Base-by-base conservation (phyloP, 1,140 invertebrate genomes). In the Solen grandis region DNA sequence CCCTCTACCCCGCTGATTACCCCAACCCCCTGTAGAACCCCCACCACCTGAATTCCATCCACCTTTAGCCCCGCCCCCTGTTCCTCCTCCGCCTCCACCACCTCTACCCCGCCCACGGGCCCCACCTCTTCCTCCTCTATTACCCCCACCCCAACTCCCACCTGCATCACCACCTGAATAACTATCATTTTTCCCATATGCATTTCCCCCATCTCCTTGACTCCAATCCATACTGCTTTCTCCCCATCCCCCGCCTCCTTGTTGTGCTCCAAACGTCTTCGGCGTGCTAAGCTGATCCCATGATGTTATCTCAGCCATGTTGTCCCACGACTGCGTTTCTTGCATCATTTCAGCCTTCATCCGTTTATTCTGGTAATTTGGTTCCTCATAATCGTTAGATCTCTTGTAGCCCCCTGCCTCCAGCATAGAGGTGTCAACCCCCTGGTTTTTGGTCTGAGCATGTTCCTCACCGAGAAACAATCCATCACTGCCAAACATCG, bases 81-180 rank as follows among this genome's bases (percentile, higher is more conserved):
- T 66, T 33, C 70, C 54, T 31, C 81, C 66, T 1, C 57, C 27
- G n/a, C 63, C 46, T 27, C 31, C 35, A 16, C 69, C 38, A 3
- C 60, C 33, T 22, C 59, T 41, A 5, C 36, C 35, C 13, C 62
- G 27, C 1, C 69, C 68, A 52, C 59, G 8, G 3, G 27, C 46
- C 22, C 41, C 19, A 46, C 59, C 59, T 31, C 57, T 60, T 25
- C 79, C 41, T 27, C 59, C 27, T 0, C 54, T 36, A 10, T 33
- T 55, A n/a, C 69, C 46, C n/a, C 60, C 31, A 29, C 79, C 52
- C 5, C 54, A 41, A n/a, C 33, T 29, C 29, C 60, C 36, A 25
- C 62, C 46, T 14, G 52, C 38, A 33, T 33, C 16, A 1, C 57
- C 50, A n/a, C 60, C 36, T 10, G 19, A 46, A 46, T 19, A 8